Percentiles rank a stretch among this genome's conserved stretches.
Conservation (phyloP, 1,140 invertebrate species). For the Maconellicoccus hirsutus region DNA sequence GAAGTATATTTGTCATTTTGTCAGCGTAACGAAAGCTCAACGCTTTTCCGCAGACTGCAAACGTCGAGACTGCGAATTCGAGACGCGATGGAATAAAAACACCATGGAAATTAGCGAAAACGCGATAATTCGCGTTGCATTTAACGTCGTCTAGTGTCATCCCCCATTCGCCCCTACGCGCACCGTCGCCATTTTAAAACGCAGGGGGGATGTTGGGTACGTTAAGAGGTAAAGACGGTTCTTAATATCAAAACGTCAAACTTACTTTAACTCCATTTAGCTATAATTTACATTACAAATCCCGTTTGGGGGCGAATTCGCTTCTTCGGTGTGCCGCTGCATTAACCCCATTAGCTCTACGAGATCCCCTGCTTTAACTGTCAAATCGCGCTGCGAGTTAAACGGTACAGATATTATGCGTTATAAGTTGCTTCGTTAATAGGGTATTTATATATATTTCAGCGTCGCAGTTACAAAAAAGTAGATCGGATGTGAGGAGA, state of each 20-base stretch:
- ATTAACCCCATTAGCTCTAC: not conserved
- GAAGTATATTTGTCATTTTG: too few species aligned
- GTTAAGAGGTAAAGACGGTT: not conserved
- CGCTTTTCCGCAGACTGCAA: too few species aligned
- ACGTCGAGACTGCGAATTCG: too few species aligned
- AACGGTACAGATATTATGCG: not conserved
- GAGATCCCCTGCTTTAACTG: not conserved
- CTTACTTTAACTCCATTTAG: slow-evolving; percentile 9
- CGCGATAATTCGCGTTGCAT: too few species aligned
- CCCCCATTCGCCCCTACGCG: too few species aligned
- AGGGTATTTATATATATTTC: not conserved
- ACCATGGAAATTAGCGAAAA: too few species aligned
- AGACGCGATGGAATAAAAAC: too few species aligned
- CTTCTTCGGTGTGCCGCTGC: not conserved
- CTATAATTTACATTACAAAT: slow-evolving; percentile 6
- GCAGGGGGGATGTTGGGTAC: too few species aligned
- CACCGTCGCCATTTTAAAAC: too few species aligned
- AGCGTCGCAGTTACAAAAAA: not conserved
- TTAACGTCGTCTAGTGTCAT: too few species aligned
- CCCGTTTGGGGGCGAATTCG: not conserved
- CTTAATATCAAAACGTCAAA: slow-evolving; percentile 4
- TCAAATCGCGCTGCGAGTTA: not conserved
- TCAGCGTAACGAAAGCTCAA: too few species aligned
- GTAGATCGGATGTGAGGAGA: not conserved
- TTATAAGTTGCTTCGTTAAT: not conserved